Percentiles rank a stretch among this genome's conserved stretches.
Conservation (phyloP, 1,140 invertebrate species). For the Samia ricini region DNA sequence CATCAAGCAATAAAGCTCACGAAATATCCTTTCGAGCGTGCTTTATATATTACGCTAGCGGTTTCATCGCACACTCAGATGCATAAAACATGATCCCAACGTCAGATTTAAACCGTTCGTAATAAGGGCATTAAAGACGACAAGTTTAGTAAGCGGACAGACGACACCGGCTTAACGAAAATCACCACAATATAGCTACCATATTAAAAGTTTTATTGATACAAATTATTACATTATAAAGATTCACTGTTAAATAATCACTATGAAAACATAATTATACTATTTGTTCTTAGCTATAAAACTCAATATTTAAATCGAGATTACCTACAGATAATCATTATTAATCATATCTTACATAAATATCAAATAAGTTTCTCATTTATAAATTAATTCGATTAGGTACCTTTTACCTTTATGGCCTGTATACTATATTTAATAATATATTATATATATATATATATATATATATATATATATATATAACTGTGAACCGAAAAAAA, state of each 20-base stretch:
- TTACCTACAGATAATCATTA: too few species aligned
- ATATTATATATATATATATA: too few species aligned
- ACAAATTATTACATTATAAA: neutral
- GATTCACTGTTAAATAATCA: neutral
- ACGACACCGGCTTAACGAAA: constrained; percentile 28
- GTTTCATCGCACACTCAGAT: constrained; percentile 70
- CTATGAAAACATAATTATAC: neutral
- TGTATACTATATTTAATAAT: too few species aligned
- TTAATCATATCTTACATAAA: too few species aligned
- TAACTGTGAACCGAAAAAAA: too few species aligned
- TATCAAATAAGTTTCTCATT: too few species aligned
- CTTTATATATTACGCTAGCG: constrained; percentile 68
- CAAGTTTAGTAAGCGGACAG: constrained; percentile 26
- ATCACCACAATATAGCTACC: too few species aligned
- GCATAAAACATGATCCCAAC: constrained; percentile 73
- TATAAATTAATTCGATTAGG: too few species aligned
- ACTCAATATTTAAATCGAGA: too few species aligned
- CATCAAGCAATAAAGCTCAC: constrained; percentile 52
- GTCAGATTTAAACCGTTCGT: constrained; percentile 75
- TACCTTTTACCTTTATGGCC: too few species aligned
- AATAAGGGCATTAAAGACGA: constrained; percentile 70
- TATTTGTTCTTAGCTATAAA: too few species aligned
- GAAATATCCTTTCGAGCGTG: constrained; percentile 58
- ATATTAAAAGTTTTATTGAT: neutral
- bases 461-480: too few species aligned